Percentiles rank a stretch among this genome's conserved stretches.
These are phyloP conservation scores for Drosophila kohkoa DNA, from an alignment of 1,140 invertebrate genomes.

Conservation along the genomic window DNA sequence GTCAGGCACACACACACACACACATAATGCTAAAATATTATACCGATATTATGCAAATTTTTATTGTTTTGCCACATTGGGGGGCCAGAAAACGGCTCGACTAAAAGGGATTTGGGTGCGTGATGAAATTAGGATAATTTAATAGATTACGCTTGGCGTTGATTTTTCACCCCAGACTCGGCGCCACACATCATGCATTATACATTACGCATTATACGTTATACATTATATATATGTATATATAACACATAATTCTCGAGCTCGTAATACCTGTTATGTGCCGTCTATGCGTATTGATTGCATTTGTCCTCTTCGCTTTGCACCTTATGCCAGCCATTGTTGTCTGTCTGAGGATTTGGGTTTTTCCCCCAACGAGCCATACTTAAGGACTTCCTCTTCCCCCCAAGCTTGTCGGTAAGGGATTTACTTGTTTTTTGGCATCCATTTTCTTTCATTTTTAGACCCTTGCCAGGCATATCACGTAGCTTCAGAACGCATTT, in stretches of 20 bases:
- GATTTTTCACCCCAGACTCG: slow-evolving; percentile 62
- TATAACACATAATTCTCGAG: slow-evolving; percentile 33
- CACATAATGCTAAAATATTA: slow-evolving; percentile 81
- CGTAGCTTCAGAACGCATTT: slow-evolving; percentile 73
- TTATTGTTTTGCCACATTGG: slow-evolving; percentile 69
- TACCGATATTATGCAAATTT: slow-evolving; percentile 84
- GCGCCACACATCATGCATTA: slow-evolving; percentile 65
- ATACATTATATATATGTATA: slow-evolving; percentile 33
- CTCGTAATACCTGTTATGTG: slow-evolving; percentile 76
- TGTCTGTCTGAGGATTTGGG: slow-evolving; percentile 65
- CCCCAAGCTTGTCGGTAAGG: background rate
- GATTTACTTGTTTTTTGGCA: slow-evolving; percentile 28
- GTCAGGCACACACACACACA: slow-evolving; percentile 29
- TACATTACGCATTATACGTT: slow-evolving; percentile 69
- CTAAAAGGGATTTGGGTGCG: slow-evolving; percentile 81
- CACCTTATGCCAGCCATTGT: slow-evolving; percentile 61
- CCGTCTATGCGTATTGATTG: slow-evolving; percentile 81
- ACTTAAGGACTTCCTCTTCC: slow-evolving; percentile 39
- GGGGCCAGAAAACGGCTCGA: slow-evolving; percentile 14
- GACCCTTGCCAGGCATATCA: slow-evolving; percentile 66
- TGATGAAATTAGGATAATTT: slow-evolving; percentile 84
- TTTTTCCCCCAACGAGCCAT: slow-evolving; percentile 7
- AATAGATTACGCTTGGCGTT: slow-evolving; percentile 80
- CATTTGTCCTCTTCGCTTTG: slow-evolving; percentile 50
- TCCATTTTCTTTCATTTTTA: slow-evolving; percentile 46